Percentiles rank a stretch among this genome's conserved stretches.
Conservation (phyloP, 2,113 vertebrate species). For the Xiphophorus couchianus region DNA sequence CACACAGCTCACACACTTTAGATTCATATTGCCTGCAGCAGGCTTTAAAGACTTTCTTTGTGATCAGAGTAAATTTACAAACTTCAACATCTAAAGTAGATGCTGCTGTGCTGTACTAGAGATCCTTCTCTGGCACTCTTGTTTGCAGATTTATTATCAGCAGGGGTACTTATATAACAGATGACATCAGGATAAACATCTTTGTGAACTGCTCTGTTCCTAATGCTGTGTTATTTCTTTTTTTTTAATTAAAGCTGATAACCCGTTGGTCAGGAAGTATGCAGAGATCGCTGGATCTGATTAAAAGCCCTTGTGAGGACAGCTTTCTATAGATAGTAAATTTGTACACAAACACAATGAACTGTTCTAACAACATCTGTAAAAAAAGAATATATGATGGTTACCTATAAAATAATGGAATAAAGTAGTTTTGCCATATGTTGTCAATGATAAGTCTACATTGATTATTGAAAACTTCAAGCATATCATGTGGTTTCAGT, state of each 20-base stretch:
- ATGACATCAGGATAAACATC: constrained; percentile 22
- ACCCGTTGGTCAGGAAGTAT: background rate
- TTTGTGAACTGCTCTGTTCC: constrained; percentile 11
- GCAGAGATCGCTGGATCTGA: constrained; percentile 1
- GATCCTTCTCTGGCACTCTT: constrained; percentile 9
- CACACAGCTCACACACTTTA: background rate
- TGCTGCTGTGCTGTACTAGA: constrained; percentile 5
- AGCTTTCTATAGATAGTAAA: background rate
- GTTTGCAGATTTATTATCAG: constrained; percentile 13
- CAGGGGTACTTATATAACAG: constrained; percentile 5
- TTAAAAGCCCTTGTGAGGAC: background rate
- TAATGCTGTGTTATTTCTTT: background rate
- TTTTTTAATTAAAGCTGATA: constrained; percentile 19
- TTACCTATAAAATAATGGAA: constrained; percentile 13
- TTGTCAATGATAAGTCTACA: constrained; percentile 45
- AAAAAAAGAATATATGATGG: background rate
- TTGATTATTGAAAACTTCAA: constrained; percentile 33
- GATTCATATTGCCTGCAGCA: constrained; percentile 8
- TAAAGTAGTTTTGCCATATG: constrained; percentile 18
- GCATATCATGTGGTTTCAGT: constrained; percentile 24
- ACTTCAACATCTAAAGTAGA: constrained; percentile 1
- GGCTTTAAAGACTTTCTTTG: constrained; percentile 1
- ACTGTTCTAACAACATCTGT: background rate
- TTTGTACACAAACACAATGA: background rate
- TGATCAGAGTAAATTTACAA: background rate